phyloP scores from a whole-genome alignment of 2,888 invertebrate species.

The Cantharis lateralis region DNA sequence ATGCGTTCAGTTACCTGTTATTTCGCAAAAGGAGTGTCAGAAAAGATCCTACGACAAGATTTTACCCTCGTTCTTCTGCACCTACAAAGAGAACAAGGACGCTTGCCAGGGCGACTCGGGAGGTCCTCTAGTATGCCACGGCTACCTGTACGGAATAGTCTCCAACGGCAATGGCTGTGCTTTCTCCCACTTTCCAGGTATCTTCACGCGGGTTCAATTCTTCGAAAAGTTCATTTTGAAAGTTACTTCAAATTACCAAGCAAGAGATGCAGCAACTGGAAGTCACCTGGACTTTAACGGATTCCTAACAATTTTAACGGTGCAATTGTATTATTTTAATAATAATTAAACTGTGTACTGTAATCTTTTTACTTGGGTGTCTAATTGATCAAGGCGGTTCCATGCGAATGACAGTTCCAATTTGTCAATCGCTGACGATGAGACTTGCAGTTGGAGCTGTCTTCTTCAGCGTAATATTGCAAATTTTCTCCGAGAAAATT shows the following conservation, averaged over 20 bases:
- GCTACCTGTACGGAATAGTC: slow-evolving; percentile 9
- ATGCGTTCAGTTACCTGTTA: background rate
- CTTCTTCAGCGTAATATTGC: background rate
- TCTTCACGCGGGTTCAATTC: background rate
- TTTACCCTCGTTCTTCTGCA: background rate
- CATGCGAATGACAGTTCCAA: background rate
- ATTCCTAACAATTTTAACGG: background rate
- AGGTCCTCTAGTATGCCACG: slow-evolving; percentile 13
- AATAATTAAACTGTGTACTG: background rate
- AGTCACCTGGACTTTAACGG: background rate
- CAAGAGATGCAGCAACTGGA: background rate
- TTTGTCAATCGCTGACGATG: background rate
- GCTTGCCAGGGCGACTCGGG: slow-evolving; percentile 13
- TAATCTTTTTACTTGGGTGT: no score
- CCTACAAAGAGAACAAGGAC: background rate
- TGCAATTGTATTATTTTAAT: background rate
- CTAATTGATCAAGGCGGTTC: background rate
- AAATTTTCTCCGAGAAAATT: background rate
- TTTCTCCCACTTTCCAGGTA: background rate
- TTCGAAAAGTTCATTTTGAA: slow-evolving; percentile 6
- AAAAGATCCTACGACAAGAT: background rate
- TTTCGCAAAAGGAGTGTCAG: background rate
- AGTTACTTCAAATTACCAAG: no score
- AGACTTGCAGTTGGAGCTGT: background rate
- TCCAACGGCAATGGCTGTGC: background rate